Evolutionary conservation across 2,888 invertebrate species (phyloP).

Genomic region (Agelastica alni): DNA sequence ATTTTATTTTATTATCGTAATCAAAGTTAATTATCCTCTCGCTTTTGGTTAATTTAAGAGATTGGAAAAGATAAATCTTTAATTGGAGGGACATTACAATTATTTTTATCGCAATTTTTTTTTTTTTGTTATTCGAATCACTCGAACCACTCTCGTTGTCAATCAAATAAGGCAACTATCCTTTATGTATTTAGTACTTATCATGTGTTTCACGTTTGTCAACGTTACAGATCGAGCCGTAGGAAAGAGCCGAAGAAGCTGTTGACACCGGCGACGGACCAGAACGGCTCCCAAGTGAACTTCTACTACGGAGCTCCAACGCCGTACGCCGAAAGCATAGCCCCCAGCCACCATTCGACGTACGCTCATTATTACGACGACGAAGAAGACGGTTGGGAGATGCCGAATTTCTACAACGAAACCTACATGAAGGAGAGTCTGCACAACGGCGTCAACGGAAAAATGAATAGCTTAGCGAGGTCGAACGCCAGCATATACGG

Average conservation of each 20-base stretch:
- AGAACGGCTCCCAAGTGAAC: slow-evolving; percentile 92
- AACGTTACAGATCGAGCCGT: slow-evolving; percentile 69
- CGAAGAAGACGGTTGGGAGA: slow-evolving; percentile 96
- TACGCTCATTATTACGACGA: slow-evolving; percentile 96
- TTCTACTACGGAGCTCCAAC: slow-evolving; percentile 95
- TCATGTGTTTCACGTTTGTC: too few species aligned
- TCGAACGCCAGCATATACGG: slow-evolving; percentile 94
- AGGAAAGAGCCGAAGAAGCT: slow-evolving; percentile 92
- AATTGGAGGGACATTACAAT: too few species aligned
- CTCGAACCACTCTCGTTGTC: too few species aligned
- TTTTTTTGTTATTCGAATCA: too few species aligned
- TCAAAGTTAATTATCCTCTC: too few species aligned
- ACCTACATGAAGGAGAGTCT: slow-evolving; percentile 94
- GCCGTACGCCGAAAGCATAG: slow-evolving; percentile 93
- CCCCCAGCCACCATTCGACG: slow-evolving; percentile 92
- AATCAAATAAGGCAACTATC: too few species aligned
- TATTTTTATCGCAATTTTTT: too few species aligned
- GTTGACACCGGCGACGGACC: slow-evolving; percentile 84
- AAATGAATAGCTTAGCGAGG: slow-evolving; percentile 90
- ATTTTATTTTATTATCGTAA: too few species aligned
- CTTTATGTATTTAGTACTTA: too few species aligned
- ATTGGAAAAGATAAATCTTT: too few species aligned
- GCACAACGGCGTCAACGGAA: slow-evolving; percentile 83
- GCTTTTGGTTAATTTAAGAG: too few species aligned
- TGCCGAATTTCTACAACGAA: slow-evolving; percentile 96